These are phyloP conservation scores for Sarcophaga peregrina DNA, from an alignment of 1,140 invertebrate genomes.

Conservation along the genomic window DNA sequence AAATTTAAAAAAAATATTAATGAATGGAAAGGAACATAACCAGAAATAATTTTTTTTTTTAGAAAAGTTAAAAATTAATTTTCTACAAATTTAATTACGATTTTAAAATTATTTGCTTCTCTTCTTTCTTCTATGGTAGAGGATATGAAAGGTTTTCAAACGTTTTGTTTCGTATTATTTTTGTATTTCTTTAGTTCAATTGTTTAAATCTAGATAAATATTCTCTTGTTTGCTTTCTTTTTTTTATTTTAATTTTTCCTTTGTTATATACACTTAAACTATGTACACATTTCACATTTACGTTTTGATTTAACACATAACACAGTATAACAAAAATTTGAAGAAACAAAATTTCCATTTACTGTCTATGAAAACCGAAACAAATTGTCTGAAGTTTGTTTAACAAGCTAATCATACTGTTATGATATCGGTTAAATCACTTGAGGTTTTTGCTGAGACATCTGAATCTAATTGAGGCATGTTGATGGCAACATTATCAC, in stretches of 20 bases:
- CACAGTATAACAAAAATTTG: not conserved
- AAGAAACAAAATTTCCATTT: constrained; percentile 10
- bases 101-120: too few relatives aligned
- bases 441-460: constrained; percentile 8
- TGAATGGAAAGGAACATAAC: too few relatives aligned
- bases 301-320: not conserved
- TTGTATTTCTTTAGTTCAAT: not conserved
- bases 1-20: too few relatives aligned
- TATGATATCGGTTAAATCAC: constrained; percentile 36
- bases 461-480: constrained; percentile 16
- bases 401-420: constrained; percentile 35
- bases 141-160: too few relatives aligned
- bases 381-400: not conserved
- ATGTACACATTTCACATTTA: not conserved
- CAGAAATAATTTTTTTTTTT: too few relatives aligned
- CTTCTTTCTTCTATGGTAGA: too few relatives aligned
- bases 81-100: too few relatives aligned
- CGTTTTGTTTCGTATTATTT: too few relatives aligned
- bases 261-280: not conserved
- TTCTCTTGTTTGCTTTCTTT: not conserved
- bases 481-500: constrained; percentile 28
- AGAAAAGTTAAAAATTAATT: not conserved
- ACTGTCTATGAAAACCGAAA: not conserved
- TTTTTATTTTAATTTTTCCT: not conserved
- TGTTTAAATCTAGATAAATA: constrained; percentile 15